Evolutionary conservation across 2,888 invertebrate species (phyloP), one percentile per base, ranked within the genome.

Genomic region (Dolomedes plantarius): DNA sequence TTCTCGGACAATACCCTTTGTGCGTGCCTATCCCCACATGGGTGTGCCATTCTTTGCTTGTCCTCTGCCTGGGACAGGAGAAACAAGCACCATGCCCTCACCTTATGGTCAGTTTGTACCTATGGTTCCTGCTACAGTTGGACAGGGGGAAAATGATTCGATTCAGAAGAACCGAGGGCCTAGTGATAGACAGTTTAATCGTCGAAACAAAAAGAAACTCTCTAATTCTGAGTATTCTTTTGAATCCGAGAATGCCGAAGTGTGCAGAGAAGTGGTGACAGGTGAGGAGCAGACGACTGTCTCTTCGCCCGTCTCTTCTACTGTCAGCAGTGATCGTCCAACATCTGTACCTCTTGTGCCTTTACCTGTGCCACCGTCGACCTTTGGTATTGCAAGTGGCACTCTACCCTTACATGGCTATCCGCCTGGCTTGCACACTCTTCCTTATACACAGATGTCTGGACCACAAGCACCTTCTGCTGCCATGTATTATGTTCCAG

Each of bases 401-500:
- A 73, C 79, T 3, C 62, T 86, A 71, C 86, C 86, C 19, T 19
- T 86, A 28, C 86, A 86, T 64, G 80, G 86, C 16, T 86, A 86
- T 50, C 86, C 86, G 13, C 86, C 86, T 28, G 80, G 86, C 19
- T 36, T 86, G 46, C 86, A 86, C 71, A 71, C 86, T 28, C 85
- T 85, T 74, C 77, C 85, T 5, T 78, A 85, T 50, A 56, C 85
- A 56, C 85, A 85, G 39, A 85, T 85, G 75, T 68, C 78, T 67
- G 85, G 85, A 32, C 77, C 76, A 11, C 85, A 85, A 36, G 78
- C 78, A 27, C 78, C 78, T 2, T 80, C 86, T 23, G 72, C 86
- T 50, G 78, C 86, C 36, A 76, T 86, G 79, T 86, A 86, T 76
- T 86, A 86, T 76, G 86, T 86, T 72, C 86, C 86, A 29, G 80